Evolutionary conservation across 2,888 invertebrate species (phyloP).

Genomic region (Fissipunctia ypsillon): DNA sequence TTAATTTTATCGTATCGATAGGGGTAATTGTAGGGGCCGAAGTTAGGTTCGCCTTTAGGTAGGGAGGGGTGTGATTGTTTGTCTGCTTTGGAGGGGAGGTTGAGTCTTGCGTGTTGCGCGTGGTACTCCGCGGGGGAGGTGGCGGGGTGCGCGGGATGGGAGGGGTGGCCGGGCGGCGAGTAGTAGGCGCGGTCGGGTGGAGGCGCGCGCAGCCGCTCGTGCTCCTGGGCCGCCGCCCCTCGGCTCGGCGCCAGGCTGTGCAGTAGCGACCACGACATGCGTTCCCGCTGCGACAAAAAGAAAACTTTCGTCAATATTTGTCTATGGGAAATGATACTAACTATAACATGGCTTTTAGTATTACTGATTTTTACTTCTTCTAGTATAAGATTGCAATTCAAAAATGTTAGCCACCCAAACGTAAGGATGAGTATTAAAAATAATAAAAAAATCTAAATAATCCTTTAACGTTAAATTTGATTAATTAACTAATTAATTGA

Average conservation of each 20-base stretch:
- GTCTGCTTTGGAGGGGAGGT: conserved; percentile 81
- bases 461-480: not conserved
- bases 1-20: conserved; percentile 92
- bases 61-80: conserved; percentile 81
- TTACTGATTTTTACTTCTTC: not conserved
- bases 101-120: conserved; percentile 78
- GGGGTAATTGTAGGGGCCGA: conserved; percentile 92
- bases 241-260: conserved; percentile 88
- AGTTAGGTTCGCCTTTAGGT: conserved; percentile 93
- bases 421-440: not conserved
- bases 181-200: conserved; percentile 75
- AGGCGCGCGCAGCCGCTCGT: conserved; percentile 71
- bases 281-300: conserved; percentile 86
- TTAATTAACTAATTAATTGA: no score
- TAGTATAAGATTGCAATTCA: not conserved
- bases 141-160: conserved; percentile 71
- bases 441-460: not conserved
- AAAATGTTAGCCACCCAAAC: not conserved
- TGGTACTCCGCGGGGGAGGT: conserved; percentile 77
- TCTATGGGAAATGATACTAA: not conserved
- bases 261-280: conserved; percentile 90
- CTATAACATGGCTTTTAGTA: not conserved
- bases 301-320: conserved; percentile 46
- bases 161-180: conserved; percentile 70
- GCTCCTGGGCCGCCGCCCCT: conserved; percentile 74